Conservation (phyloP, 2,797 vertebrate species). For the Aselliscus stoliczkanus region DNA sequence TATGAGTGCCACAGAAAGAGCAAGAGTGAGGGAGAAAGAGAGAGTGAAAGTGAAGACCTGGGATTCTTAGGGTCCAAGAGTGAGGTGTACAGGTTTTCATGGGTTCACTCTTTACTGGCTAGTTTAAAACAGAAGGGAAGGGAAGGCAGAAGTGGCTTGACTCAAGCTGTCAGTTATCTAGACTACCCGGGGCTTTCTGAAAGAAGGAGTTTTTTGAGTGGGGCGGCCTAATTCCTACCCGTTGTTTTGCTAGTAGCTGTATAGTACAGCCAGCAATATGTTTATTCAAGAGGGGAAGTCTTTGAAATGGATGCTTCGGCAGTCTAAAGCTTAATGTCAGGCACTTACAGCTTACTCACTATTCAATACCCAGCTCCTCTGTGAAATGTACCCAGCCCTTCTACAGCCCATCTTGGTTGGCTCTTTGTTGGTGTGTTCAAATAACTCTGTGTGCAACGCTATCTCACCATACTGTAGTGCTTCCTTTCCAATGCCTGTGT, state of each 20-base stretch:
- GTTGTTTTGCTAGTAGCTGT: not conserved
- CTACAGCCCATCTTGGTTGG: not conserved
- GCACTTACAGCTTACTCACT: not conserved
- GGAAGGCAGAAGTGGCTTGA: not conserved
- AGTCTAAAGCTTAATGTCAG: not conserved
- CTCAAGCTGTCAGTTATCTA: not conserved
- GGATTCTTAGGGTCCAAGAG: not conserved
- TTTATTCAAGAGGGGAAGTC: not conserved
- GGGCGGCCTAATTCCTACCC: not conserved
- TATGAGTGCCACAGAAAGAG: not conserved
- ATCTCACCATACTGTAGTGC: not conserved
- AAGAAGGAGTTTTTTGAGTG: not conserved
- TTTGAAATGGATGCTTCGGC: not conserved
- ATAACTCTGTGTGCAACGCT: too few species aligned
- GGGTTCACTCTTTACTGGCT: not conserved
- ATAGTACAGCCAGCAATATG: not conserved
- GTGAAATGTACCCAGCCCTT: not conserved
- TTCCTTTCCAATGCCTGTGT: not conserved
- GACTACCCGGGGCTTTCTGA: not conserved
- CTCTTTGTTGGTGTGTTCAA: not conserved
- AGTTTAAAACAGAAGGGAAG: not conserved
- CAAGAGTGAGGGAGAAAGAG: not conserved
- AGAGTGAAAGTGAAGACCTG: not conserved
- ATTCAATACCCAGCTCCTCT: not conserved
- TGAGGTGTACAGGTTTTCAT: not conserved